Conservation (phyloP, 2,888 invertebrate species). For the Coelopa pilipes region DNA sequence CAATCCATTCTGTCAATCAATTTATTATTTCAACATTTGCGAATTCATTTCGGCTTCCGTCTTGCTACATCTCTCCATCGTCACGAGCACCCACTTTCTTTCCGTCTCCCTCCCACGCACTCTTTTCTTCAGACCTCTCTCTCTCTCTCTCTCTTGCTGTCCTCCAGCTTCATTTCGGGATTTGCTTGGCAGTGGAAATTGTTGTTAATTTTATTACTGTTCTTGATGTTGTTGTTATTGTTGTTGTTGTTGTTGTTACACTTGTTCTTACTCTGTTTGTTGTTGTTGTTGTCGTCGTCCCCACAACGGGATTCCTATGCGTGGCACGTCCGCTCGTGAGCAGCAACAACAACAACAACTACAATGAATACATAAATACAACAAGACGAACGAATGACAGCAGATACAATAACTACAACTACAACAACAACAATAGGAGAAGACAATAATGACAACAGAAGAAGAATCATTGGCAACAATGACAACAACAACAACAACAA, state of each 20-base stretch:
- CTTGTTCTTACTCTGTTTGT: not conserved
- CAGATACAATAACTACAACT: no score
- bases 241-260: not conserved
- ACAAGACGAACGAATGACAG: constrained; percentile 33
- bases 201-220: not conserved
- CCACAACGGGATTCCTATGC: constrained; percentile 46
- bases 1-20: constrained; percentile 42
- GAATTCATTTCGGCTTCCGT: constrained; percentile 27
- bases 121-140: no score
- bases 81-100: no score
- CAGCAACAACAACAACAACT: constrained; percentile 44
- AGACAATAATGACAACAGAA: no score
- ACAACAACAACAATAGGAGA: no score
- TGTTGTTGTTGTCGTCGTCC: not conserved
- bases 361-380: constrained; percentile 21
- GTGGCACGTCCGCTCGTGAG: constrained; percentile 56
- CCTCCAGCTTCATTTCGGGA: constrained; percentile 28
- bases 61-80: no score
- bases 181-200: constrained; percentile 11
- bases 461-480: constrained; percentile 20
- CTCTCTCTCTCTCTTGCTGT: no score
- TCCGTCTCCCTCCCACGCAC: no score
- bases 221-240: not conserved
- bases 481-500: no score
- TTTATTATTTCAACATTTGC: constrained; percentile 60